Evolutionary conservation across 1,140 invertebrate species (phyloP).

Genomic region (Procambarus virginalis): DNA sequence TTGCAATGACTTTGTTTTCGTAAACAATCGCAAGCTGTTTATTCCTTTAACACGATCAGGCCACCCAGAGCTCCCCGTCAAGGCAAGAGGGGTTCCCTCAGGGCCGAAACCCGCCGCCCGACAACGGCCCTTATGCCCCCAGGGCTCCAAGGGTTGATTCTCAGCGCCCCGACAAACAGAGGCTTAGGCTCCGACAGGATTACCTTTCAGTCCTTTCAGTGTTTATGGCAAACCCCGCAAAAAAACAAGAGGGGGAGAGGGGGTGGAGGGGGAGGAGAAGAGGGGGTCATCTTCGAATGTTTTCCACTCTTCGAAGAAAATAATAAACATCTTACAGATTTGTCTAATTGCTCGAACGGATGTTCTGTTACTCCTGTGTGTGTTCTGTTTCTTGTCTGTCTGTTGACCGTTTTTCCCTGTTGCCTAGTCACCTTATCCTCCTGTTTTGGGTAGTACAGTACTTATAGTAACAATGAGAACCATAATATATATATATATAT

Average conservation of each 20-base stretch:
- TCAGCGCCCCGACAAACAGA: not conserved
- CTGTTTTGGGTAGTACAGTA: not conserved
- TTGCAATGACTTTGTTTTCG: conserved; percentile 67
- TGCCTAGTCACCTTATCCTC: not conserved
- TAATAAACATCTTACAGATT: not conserved
- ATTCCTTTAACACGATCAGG: conserved; percentile 63
- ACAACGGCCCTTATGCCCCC: not conserved
- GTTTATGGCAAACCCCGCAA: conserved; percentile 57
- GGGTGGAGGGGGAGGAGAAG: too few relatives aligned
- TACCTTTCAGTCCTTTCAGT: conserved; percentile 16
- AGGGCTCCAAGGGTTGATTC: not conserved
- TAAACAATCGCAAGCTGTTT: conserved; percentile 65
- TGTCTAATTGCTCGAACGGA: not conserved
- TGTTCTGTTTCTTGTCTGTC: not conserved
- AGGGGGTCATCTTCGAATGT: conserved; percentile 31
- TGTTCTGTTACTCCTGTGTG: too few relatives aligned
- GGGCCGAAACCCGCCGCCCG: not conserved
- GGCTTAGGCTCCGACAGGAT: conserved; percentile 8
- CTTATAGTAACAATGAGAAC: too few relatives aligned
- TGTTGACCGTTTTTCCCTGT: not conserved
- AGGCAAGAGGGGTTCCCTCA: conserved; percentile 1
- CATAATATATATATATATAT: too few relatives aligned
- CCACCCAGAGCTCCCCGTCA: conserved; percentile 53
- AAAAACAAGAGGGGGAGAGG: not conserved
- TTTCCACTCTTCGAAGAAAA: conserved; percentile 21